Evolutionary conservation across 2,113 vertebrate species (phyloP).

Genomic region (Notiomystis cincta): DNA sequence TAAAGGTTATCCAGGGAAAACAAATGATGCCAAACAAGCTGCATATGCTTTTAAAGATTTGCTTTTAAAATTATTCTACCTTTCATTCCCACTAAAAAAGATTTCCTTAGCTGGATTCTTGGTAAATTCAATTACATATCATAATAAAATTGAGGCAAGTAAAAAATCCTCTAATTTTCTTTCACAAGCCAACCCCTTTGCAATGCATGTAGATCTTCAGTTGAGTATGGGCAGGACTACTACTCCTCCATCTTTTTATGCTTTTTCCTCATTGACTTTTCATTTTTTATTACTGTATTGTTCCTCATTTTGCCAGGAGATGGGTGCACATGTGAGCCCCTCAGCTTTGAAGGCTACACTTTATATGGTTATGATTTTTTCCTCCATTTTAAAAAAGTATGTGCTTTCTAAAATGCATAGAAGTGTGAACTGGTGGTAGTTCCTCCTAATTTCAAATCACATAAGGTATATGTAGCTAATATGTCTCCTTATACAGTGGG

Average conservation of each 20-base stretch:
- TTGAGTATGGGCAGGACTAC: not conserved
- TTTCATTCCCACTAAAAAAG: constrained; percentile 3
- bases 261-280: not conserved
- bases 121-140: not conserved
- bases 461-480: not conserved
- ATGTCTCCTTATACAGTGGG: not conserved
- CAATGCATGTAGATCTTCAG: not conserved
- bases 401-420: not conserved
- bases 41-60: not conserved
- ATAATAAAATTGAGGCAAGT: not conserved
- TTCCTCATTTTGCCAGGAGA: not conserved
- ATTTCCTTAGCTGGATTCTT: not conserved
- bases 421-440: not conserved
- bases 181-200: not conserved
- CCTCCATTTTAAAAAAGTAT: not conserved
- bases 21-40: not conserved
- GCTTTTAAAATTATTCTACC: not conserved
- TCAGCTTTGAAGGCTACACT: not conserved
- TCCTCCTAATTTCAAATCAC: constrained; percentile 3
- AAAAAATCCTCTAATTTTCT: not conserved
- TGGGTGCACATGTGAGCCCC: not conserved
- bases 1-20: constrained; percentile 17
- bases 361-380: not conserved
- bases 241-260: not conserved
- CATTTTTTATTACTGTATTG: not conserved